These are phyloP conservation scores for Botrylloides violaceus DNA, from an alignment of 23 tunicate species.

Conservation along the genomic window DNA sequence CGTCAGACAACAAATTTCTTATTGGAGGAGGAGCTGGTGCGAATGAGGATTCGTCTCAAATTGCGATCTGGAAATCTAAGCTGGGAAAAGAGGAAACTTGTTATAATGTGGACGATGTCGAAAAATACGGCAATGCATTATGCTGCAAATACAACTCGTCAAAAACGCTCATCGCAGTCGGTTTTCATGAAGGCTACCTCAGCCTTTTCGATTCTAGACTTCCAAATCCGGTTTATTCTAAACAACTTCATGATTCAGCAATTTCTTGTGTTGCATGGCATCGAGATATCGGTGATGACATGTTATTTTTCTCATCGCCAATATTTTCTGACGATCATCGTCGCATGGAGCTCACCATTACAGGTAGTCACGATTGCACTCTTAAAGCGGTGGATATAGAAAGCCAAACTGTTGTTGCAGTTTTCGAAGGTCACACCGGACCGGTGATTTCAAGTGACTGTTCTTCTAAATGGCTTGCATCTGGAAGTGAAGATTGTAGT, in stretches of 20 bases:
- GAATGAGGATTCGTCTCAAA: constrained; percentile 2
- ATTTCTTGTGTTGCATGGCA: constrained; percentile 19
- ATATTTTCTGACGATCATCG: not conserved
- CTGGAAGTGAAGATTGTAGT: constrained; percentile 21
- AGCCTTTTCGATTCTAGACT: constrained; percentile 17
- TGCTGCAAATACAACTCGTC: constrained; percentile 17
- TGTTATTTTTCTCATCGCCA: not conserved
- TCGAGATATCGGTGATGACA: not conserved
- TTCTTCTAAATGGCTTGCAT: constrained; percentile 16
- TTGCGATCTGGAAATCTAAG: constrained; percentile 19
- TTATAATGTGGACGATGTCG: not conserved
- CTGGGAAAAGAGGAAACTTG: constrained; percentile 14
- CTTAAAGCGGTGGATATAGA: constrained; percentile 18
- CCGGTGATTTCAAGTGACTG: constrained; percentile 7
- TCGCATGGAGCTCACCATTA: not conserved
- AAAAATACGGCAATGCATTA: constrained; percentile 1
- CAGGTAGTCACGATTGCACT: constrained; percentile 20
- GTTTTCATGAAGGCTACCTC: constrained; percentile 30
- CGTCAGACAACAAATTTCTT: not conserved
- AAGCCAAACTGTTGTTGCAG: constrained; percentile 1
- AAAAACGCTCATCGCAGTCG: constrained; percentile 16
- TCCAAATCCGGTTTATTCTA: not conserved
- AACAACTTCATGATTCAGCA: constrained; percentile 12
- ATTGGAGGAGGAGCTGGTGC: constrained; percentile 28
- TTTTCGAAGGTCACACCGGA: constrained; percentile 34